These are phyloP conservation scores for Leptinotarsa undecemlineata DNA, from an alignment of 1,140 invertebrate species.

Conservation along the genomic window DNA sequence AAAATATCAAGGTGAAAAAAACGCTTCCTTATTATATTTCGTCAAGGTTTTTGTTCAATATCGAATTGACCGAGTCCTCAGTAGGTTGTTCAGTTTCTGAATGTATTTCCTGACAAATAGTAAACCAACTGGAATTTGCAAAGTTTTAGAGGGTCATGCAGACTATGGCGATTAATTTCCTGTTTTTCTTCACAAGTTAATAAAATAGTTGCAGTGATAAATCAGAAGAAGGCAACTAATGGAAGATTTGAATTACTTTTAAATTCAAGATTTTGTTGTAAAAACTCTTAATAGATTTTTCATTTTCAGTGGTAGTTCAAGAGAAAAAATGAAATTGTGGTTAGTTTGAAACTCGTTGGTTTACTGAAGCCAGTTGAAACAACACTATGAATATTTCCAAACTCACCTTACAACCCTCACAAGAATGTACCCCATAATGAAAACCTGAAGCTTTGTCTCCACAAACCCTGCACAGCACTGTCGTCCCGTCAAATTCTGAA, in stretches of 20 bases:
- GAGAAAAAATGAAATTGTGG: too few species aligned
- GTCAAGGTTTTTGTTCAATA: slow-evolving; percentile 23
- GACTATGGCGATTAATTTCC: background rate
- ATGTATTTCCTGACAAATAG: background rate
- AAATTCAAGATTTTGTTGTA: too few species aligned
- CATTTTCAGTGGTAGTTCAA: too few species aligned
- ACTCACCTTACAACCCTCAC: slow-evolving; percentile 99
- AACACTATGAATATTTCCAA: too few species aligned
- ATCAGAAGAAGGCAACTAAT: too few species aligned
- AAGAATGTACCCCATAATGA: slow-evolving; percentile 99
- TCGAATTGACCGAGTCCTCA: slow-evolving; percentile 17
- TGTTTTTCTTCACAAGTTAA: too few species aligned
- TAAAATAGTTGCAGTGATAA: too few species aligned
- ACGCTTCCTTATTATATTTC: slow-evolving; percentile 23
- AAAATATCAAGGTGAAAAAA: slow-evolving; percentile 25
- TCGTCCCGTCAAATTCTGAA: slow-evolving; percentile 98
- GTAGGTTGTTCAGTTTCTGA: background rate
- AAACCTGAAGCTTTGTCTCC: slow-evolving; percentile 99
- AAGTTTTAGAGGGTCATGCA: background rate
- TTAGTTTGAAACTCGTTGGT: too few species aligned
- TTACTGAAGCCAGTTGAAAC: too few species aligned
- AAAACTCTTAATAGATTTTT: too few species aligned
- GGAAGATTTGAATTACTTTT: too few species aligned
- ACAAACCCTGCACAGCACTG: slow-evolving; percentile 95
- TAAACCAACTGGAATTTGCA: background rate